Conservation (phyloP, 2,797 vertebrate genomes). For the Falco biarmicus region DNA sequence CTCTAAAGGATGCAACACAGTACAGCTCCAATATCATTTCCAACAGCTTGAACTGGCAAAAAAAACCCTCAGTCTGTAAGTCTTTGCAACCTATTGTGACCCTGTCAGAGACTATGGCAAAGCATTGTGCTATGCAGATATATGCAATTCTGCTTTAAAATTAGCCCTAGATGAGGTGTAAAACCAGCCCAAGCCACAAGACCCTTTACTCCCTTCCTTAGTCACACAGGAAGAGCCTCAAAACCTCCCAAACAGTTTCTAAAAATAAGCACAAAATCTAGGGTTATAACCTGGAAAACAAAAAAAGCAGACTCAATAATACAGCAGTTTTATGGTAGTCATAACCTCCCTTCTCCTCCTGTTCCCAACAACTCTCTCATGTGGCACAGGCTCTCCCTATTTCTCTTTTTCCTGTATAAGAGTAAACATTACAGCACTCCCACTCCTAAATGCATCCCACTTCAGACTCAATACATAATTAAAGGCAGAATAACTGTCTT, state of each 20-base stretch:
- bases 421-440: neutral
- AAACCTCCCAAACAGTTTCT: neutral
- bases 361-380: neutral
- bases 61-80: rapidly evolving
- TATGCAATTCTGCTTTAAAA: neutral
- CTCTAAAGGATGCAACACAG: neutral
- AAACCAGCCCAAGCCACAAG: neutral
- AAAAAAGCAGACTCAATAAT: neutral
- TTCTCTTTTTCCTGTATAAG: neutral
- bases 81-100: neutral
- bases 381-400: neutral
- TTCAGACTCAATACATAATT: neutral
- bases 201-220: neutral
- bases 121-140: neutral
- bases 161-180: neutral
- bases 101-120: neutral
- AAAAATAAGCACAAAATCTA: neutral
- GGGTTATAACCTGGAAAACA: neutral
- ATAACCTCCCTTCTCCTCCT: neutral
- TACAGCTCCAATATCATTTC: neutral
- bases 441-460: neutral
- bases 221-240: neutral
- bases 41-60: neutral
- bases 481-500: neutral
- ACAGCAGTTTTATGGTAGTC: neutral